These are phyloP conservation scores for Melipona beecheii DNA, from an alignment of 2,888 invertebrate species.

Conservation along the genomic window DNA sequence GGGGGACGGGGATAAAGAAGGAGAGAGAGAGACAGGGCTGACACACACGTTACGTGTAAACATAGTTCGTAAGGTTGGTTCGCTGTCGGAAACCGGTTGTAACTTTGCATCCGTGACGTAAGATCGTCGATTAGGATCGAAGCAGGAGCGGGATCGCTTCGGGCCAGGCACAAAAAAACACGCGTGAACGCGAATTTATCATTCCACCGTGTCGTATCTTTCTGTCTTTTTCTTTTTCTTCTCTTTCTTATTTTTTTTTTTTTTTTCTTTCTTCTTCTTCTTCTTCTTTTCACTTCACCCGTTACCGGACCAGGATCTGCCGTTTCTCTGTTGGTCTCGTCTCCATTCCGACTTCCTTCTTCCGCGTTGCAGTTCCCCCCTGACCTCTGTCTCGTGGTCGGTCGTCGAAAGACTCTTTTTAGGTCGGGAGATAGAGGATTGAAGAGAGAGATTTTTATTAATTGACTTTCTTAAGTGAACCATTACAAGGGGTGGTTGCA, in stretches of 20 bases:
- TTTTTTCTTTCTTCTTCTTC: constrained; percentile 54
- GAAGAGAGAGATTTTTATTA: no score
- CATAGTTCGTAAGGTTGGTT: constrained; percentile 67
- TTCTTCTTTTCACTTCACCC: constrained; percentile 35
- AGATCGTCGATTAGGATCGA: constrained; percentile 78
- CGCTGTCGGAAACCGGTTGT: constrained; percentile 79
- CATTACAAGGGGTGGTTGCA: no score
- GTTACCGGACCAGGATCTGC: constrained; percentile 18
- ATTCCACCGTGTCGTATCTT: constrained; percentile 43
- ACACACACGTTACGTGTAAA: constrained; percentile 70
- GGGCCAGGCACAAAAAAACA: constrained; percentile 43
- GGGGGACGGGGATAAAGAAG: neutral
- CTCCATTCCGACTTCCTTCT: constrained; percentile 2
- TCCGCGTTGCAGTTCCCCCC: constrained; percentile 21
- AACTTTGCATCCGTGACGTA: constrained; percentile 82
- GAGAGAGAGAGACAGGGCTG: constrained; percentile 38
- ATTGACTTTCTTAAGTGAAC: no score
- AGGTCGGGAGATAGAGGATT: neutral
- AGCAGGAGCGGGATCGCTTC: constrained; percentile 32
- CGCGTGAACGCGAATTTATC: constrained; percentile 74
- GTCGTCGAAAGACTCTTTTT: neutral
- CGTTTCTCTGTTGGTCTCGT: neutral
- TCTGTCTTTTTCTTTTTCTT: constrained; percentile 30
- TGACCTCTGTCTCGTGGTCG: neutral
- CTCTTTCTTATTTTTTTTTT: constrained; percentile 11